phyloP scores from a whole-genome alignment of 1,140 invertebrate species.

The Cardiocondyla obscurior region DNA sequence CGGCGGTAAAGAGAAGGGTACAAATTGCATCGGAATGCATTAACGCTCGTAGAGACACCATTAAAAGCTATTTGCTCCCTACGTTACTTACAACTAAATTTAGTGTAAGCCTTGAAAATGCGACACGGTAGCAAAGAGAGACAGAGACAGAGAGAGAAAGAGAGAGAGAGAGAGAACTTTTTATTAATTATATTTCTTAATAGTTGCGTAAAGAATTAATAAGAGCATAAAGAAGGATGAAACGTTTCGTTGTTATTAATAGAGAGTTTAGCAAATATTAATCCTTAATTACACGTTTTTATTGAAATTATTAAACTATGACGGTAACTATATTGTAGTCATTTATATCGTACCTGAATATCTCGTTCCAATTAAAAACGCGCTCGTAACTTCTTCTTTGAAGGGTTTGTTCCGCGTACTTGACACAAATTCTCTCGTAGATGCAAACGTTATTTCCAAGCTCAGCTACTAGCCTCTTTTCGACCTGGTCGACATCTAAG shows the following conservation, averaged over 20 bases:
- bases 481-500: slow-evolving; percentile 87
- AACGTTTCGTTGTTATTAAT: too few relatives aligned
- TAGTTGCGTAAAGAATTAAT: too few relatives aligned
- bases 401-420: slow-evolving; percentile 85
- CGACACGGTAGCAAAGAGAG: slow-evolving; percentile 52
- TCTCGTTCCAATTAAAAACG: slow-evolving; percentile 86
- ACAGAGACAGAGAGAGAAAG: slow-evolving; percentile 49
- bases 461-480: slow-evolving; percentile 88
- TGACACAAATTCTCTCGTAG: slow-evolving; percentile 88
- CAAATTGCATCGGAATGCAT: slow-evolving; percentile 75
- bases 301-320: background rate
- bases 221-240: too few relatives aligned
- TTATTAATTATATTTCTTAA: slow-evolving; percentile 32
- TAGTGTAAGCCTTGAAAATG: slow-evolving; percentile 64
- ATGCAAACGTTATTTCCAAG: slow-evolving; percentile 89
- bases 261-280: background rate
- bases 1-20: background rate
- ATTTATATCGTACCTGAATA: slow-evolving; percentile 86
- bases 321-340: background rate
- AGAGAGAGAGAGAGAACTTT: slow-evolving; percentile 37
- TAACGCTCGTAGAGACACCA: slow-evolving; percentile 67
- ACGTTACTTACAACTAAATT: slow-evolving; percentile 73
- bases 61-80: slow-evolving; percentile 71
- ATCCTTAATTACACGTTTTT: background rate
- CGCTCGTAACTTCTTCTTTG: slow-evolving; percentile 77